phyloP scores from a whole-genome alignment of 35 echinoderm and acorn worm genomes.

The Stichopus chloronotus region DNA sequence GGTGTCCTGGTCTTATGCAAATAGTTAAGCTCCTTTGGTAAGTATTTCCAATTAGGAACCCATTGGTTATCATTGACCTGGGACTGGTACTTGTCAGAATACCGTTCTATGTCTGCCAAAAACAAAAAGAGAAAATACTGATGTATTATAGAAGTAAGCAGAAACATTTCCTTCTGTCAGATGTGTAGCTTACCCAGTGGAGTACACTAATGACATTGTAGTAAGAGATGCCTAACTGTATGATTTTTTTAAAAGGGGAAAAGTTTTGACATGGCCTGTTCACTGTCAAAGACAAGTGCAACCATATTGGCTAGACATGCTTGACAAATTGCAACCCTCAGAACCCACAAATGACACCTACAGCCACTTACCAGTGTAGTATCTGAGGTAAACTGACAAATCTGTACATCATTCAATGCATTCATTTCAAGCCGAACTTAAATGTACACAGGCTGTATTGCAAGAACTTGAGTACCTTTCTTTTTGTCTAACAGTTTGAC shows the following conservation, averaged over 20 bases:
- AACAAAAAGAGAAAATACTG: too few species aligned
- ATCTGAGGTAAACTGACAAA: neutral
- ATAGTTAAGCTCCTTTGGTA: constrained; percentile 87
- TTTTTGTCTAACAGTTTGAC: constrained; percentile 89
- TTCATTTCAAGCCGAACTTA: neutral
- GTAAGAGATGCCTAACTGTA: too few species aligned
- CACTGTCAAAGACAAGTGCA: too few species aligned
- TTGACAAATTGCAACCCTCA: too few species aligned
- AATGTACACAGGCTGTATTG: neutral
- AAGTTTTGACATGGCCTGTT: too few species aligned
- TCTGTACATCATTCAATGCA: neutral
- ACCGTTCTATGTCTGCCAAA: constrained; percentile 86
- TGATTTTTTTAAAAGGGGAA: too few species aligned
- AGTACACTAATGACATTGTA: too few species aligned
- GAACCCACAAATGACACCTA: too few species aligned
- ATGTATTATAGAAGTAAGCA: too few species aligned
- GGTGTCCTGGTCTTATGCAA: constrained; percentile 52
- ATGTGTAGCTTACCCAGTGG: too few species aligned
- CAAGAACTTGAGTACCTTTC: constrained; percentile 68
- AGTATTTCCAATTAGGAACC: constrained; percentile 81
- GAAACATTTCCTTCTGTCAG: too few species aligned
- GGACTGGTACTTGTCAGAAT: constrained; percentile 95
- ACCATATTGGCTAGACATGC: too few species aligned
- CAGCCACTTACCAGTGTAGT: neutral
- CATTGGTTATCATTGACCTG: constrained; percentile 62